These are phyloP conservation scores for Pollenia angustigena DNA, from an alignment of 2,888 invertebrate species.

Conservation along the genomic window DNA sequence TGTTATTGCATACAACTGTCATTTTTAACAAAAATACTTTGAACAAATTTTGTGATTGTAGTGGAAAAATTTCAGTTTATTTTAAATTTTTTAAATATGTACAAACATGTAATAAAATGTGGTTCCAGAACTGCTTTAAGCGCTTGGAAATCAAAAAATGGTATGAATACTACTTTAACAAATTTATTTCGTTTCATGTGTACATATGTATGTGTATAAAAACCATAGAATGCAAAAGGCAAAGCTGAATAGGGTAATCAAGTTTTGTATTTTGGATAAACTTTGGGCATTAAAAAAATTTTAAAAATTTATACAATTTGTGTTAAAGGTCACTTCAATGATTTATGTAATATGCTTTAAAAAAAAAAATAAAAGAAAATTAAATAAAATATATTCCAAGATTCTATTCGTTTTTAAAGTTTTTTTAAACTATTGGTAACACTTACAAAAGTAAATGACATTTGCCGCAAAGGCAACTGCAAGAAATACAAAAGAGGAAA, in stretches of 20 bases:
- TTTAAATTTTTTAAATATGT: constrained; percentile 75
- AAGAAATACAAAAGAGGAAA: constrained; percentile 4
- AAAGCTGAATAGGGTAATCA: constrained; percentile 32
- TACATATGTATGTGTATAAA: too few relatives aligned
- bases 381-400: too few relatives aligned
- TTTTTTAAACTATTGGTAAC: constrained; percentile 28
- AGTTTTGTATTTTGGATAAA: not conserved
- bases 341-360: too few relatives aligned
- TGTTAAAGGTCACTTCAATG: too few relatives aligned
- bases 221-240: not conserved
- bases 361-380: too few relatives aligned
- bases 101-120: constrained; percentile 79
- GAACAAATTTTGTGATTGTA: constrained; percentile 1
- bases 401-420: too few relatives aligned
- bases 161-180: constrained; percentile 68
- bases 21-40: not conserved
- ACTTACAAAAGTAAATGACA: constrained; percentile 38
- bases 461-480: constrained; percentile 44
- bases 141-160: constrained; percentile 81
- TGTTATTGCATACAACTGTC: not conserved
- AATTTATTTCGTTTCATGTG: not conserved
- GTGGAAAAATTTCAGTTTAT: constrained; percentile 2
- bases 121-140: constrained; percentile 80
- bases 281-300: not conserved
- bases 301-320: too few relatives aligned